Conservation (phyloP, 2,113 vertebrate genomes). For the Corvus moneduloides region DNA sequence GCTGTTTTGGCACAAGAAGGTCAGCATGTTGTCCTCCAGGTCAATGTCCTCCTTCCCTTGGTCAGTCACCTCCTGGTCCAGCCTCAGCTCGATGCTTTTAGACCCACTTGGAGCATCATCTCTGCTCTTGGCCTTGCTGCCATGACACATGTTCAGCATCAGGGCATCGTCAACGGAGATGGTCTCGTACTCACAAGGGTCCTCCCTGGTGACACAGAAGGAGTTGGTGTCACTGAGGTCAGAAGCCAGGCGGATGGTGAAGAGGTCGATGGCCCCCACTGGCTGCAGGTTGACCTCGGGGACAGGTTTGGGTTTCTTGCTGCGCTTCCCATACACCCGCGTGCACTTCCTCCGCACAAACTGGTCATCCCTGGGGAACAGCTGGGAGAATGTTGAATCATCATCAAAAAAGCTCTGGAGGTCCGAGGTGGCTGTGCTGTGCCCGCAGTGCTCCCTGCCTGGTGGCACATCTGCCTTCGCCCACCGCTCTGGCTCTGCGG, state of each 20-base stretch:
- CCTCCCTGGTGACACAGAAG: constrained; percentile 72
- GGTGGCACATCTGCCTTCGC: accelerated
- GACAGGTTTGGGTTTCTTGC: constrained; percentile 73
- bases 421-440: constrained; percentile 25
- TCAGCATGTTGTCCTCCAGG: constrained; percentile 39
- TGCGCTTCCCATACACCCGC: constrained; percentile 87
- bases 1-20: constrained; percentile 66
- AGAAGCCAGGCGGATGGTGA: constrained; percentile 6
- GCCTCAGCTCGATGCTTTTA: neutral
- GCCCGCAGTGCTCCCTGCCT: neutral
- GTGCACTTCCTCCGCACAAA: constrained; percentile 84
- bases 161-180: constrained; percentile 82
- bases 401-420: constrained; percentile 82
- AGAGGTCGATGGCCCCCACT: neutral
- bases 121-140: constrained; percentile 58
- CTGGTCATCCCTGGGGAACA: constrained; percentile 85
- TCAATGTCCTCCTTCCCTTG: constrained; percentile 26
- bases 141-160: constrained; percentile 82
- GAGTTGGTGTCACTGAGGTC: constrained; percentile 72
- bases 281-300: neutral
- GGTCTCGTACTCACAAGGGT: constrained; percentile 80
- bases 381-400: constrained; percentile 85
- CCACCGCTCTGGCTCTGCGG: neutral
- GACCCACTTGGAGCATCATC: constrained; percentile 1
- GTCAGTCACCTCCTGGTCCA: neutral